Conservation (phyloP, 2,888 invertebrate species). For the Teinopalpus imperialis region DNA sequence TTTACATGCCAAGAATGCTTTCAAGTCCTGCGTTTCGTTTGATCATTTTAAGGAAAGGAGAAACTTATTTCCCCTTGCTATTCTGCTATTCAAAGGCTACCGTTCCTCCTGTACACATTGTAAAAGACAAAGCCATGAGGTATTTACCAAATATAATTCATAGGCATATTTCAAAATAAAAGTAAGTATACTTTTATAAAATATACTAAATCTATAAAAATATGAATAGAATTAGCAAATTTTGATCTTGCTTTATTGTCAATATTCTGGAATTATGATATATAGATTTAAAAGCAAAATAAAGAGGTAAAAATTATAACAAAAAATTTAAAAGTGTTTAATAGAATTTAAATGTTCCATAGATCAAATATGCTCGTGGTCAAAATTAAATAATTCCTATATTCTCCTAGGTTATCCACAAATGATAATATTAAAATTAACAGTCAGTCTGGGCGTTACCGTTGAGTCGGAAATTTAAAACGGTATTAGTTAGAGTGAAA, state of each 20-base stretch:
- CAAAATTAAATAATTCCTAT: conserved; percentile 10
- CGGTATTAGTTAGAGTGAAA: conserved; percentile 45
- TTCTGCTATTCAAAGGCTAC: conserved; percentile 16
- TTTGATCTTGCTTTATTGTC: too few relatives aligned
- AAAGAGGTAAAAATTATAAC: too few relatives aligned
- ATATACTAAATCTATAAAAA: too few relatives aligned
- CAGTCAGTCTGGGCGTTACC: conserved; percentile 5
- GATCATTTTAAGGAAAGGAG: conserved; percentile 22
- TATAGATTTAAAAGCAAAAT: too few relatives aligned
- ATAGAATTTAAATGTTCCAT: too few relatives aligned
- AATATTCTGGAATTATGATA: too few relatives aligned
- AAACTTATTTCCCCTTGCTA: conserved; percentile 24
- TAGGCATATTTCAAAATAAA: too few relatives aligned
- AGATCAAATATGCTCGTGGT: too few relatives aligned
- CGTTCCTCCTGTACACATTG: background rate
- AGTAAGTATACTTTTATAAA: too few relatives aligned
- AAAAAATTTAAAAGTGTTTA: too few relatives aligned
- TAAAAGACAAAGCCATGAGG: background rate
- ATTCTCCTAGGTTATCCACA: conserved; percentile 3
- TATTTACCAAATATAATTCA: too few relatives aligned
- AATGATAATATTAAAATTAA: conserved; percentile 18
- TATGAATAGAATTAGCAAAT: background rate
- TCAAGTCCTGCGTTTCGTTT: conserved; percentile 21
- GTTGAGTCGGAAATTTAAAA: conserved; percentile 37
- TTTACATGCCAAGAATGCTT: conserved; percentile 19